Evolutionary conservation across 2,113 vertebrate genomes (phyloP).

Genomic region (Canis aureus): DNA sequence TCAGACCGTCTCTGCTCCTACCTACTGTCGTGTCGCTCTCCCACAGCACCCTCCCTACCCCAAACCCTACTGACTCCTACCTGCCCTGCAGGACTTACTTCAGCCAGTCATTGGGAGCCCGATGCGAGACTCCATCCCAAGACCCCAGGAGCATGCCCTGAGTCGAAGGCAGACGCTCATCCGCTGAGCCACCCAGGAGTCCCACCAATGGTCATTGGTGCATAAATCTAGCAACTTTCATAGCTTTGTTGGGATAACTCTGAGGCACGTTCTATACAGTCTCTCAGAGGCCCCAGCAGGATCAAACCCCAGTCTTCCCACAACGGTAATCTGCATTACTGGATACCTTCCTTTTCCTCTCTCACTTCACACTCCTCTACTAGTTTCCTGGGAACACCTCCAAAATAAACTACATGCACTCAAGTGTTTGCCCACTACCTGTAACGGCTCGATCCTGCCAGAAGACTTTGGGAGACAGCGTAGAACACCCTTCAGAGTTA

Average conservation of each 20-base stretch:
- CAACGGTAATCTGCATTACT: neutral
- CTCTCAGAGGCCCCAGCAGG: neutral
- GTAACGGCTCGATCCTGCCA: neutral
- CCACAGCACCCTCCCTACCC: neutral
- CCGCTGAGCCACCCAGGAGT: too few species aligned
- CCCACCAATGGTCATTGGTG: too few species aligned
- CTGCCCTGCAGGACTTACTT: neutral
- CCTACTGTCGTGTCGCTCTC: neutral
- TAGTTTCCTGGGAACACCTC: constrained; percentile 35
- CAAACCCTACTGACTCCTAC: neutral
- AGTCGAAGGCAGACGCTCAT: too few species aligned
- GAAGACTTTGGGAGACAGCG: neutral
- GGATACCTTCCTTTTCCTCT: neutral
- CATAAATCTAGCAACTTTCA: neutral
- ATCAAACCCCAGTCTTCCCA: neutral
- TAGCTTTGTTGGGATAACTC: neutral
- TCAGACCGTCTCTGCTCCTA: neutral
- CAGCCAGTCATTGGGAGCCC: neutral
- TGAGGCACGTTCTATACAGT: neutral
- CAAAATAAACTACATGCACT: neutral
- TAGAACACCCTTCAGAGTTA: neutral
- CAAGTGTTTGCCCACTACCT: neutral
- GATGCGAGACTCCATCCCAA: too few species aligned
- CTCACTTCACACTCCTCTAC: neutral
- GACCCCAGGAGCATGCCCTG: too few species aligned